Evolutionary conservation across 2,113 vertebrate genomes (phyloP).

Genomic region (Tragelaphus buxtoni): DNA sequence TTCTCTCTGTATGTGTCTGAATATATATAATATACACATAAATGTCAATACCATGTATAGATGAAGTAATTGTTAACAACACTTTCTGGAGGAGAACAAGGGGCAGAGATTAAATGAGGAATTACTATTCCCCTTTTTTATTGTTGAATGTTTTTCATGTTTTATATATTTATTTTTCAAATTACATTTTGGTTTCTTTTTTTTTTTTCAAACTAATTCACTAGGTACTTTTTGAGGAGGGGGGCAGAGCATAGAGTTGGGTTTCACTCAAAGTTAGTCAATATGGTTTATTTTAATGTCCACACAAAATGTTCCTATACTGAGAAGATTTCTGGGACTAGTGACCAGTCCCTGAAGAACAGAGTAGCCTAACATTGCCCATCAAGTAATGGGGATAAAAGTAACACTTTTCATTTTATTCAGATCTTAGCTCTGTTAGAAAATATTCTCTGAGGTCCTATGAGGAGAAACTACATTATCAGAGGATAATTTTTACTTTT

Average conservation of each 20-base stretch:
- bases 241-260: neutral
- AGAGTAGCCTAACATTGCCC: neutral
- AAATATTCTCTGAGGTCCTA: neutral
- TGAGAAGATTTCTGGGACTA: neutral
- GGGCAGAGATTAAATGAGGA: neutral
- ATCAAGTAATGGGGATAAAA: neutral
- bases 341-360: neutral
- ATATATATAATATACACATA: neutral
- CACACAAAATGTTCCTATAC: neutral
- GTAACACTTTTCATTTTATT: constrained; percentile 2
- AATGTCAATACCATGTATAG: neutral
- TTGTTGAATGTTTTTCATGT: neutral
- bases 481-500: neutral
- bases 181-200: constrained; percentile 4
- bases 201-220: neutral
- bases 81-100: neutral
- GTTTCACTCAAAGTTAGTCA: neutral
- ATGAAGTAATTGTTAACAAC: neutral
- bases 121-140: neutral
- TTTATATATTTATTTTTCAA: constrained; percentile 11
- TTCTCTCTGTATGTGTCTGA: neutral
- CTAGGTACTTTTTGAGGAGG: neutral
- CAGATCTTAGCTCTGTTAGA: constrained; percentile 8
- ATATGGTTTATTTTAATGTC: neutral
- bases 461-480: neutral